A percentile compares a stretch with the other conserved stretches of the same genome.
phyloP scores from a whole-genome alignment of 2,888 invertebrate genomes.

The Serrognathus titanus region DNA sequence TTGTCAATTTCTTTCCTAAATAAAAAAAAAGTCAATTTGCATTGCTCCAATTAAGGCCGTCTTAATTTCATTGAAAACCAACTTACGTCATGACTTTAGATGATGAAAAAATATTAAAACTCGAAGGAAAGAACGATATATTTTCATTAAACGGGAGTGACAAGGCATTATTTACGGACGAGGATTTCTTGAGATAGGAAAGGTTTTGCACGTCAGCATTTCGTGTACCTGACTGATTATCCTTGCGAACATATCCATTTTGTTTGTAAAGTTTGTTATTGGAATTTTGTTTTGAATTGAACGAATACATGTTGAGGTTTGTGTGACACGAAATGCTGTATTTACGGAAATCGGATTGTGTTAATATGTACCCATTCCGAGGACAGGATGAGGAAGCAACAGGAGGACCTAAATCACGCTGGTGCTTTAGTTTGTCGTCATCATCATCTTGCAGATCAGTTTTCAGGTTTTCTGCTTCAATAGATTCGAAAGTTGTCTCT shows the following conservation, averaged over 20 bases:
- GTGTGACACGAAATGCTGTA: slow-evolving; percentile 12
- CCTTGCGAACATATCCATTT: slow-evolving; percentile 7
- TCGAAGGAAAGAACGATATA: slow-evolving; percentile 30
- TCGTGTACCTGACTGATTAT: background rate
- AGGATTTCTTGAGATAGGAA: slow-evolving; percentile 31
- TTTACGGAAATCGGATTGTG: background rate
- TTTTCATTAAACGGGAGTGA: slow-evolving; percentile 25
- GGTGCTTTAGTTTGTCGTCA: too few species aligned
- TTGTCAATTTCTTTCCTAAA: slow-evolving; percentile 45
- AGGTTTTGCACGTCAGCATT: slow-evolving; percentile 1
- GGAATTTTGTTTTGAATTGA: background rate
- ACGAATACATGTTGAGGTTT: background rate
- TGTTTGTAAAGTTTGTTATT: too few species aligned
- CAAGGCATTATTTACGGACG: slow-evolving; percentile 30
- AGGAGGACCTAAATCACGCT: too few species aligned
- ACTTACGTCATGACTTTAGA: slow-evolving; percentile 31
- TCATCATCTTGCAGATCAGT: too few species aligned
- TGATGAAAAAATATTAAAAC: slow-evolving; percentile 34
- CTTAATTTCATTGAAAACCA: background rate
- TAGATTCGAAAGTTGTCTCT: too few species aligned
- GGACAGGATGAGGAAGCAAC: background rate
- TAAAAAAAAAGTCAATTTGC: background rate
- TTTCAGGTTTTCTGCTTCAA: too few species aligned
- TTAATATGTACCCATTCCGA: slow-evolving; percentile 19
- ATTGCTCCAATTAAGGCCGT: background rate